Base-by-base conservation (phyloP, 2,113 vertebrate genomes). In the Myiopsitta monachus region DNA sequence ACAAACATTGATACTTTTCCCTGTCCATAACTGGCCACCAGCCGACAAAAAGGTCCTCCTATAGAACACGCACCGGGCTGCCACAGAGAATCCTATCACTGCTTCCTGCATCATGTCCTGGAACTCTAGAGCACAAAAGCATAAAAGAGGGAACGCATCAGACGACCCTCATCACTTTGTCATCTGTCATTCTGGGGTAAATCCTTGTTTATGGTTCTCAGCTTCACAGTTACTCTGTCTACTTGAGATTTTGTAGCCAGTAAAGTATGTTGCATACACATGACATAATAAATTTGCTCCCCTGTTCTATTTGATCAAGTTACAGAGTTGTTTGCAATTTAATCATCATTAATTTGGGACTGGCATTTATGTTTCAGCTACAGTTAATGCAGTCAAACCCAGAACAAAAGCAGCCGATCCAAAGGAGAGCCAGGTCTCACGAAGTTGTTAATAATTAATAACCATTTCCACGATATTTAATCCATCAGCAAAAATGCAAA, bases 401-500 rank as follows among this genome's bases (percentile, higher is more conserved):
- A 94, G 89, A 92, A 92, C 62, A 95, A 92, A 97, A 92, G 89
- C 66, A 72, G 73, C 1, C 0, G 10, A 81, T 67, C 72, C 68
- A 95, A 83, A 92, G 47, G 33, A 92, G 52, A 94, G 57, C 21
- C 62, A 92, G 87, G 51, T n/a, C 36, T 92, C 81, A 72, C 69
- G 18, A 46, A 79, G 28, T 33, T 64, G 73, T 94, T 92, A 92
- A 74, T 86, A 69, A 94, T 94, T 92, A 91, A 91, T 91, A 94
- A 89, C 14, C 12, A 61, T 77, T 92, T 70, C 55, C 81, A 92
- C 4, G 46, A 92, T 82, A 82, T 87, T 91, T 75, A 89, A 88
- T 51, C 69, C 83, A 92, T 84, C 87, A 84, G 62, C 77, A 91
- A 61, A 95, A 95, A 66, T 18, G 57, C 68, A 83, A n/a, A 88